Base-by-base conservation (phyloP, 2,113 vertebrate genomes). In the Callipepla squamata region DNA sequence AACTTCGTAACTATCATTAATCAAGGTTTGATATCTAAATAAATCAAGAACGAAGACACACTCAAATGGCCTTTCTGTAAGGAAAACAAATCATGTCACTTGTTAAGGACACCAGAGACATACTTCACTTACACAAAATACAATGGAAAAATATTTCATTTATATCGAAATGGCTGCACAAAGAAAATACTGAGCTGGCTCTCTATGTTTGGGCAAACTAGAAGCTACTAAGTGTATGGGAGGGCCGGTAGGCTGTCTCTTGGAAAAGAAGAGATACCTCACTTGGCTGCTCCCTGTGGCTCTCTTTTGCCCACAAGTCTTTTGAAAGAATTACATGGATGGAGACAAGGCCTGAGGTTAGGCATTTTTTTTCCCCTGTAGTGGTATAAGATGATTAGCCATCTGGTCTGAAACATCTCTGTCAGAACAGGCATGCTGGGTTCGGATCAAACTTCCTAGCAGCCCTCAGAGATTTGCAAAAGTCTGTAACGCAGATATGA, bases 1-100 rank as follows among this genome's bases (percentile, higher is more conserved):
- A 89, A 88, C 51, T 95, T 89, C 66, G 85, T 63, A 95, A 97
- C 95, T 83, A 92, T 36, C 13, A 69, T 85, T 89, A 90, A 95
- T 77, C 92, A 95, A 89, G 67, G 53, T 87, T 67, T 89, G 78
- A 17, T 16, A 53, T 30, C 51, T 16, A 83, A 22, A 61, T 30
- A 55, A 62, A 45, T 4, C 9, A 23, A 21, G 10, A 66, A 79
- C 83, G 34, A 92, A 80, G 30, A 48, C 34, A 42, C 5, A 51
- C 3, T 86, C 62, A 58, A 70, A 92, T 30, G 8, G 14, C 72
- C 13, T 86, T 66, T 45, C 66, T 36, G 11, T 53, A 53, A 87
- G 87, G 44, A 51, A 89, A 80, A 76, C 7, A 59, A 70, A 67
- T 7, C 5, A 16, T 11, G 74, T 40, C 45, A 40, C 63, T 8